Base-by-base conservation (phyloP, 2,113 vertebrate species). In the Dicerorhinus sumatrensis region DNA sequence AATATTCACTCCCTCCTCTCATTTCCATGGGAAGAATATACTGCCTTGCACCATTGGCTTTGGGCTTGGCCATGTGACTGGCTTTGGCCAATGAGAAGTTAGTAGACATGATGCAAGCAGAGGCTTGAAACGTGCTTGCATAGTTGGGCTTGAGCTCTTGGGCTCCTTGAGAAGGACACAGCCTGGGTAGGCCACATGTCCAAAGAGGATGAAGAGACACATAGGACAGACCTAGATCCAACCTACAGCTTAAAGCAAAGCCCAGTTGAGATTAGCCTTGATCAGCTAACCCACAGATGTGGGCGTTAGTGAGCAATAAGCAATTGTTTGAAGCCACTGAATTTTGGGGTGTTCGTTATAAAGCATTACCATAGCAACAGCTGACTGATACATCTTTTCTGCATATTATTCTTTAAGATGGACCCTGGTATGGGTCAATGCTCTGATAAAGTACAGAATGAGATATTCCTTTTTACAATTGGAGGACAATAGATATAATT, bases 371-470 rank as follows among this genome's bases (percentile, higher is more conserved):
- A 1, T 67, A 46, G 25, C 31, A 87, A 84, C 29, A 73, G 73
- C 12, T 82, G 46, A 82, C n/a, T 36, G 23, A 81, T 36, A 67
- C 27, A 86, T 62, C 33, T 56, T 83, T 88, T 91, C n/a, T 90
- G 60, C 42, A 46, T 29, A 86, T 82, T 65, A 39, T 72, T 92
- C 20, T 96, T 96, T 27, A 89, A 67, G 77, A 86, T 75, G 42
- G 58, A 94, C 65, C n/a, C 65, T 72, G 72, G 6, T 36, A 31
- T 51, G 31, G 56, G 46, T 20, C 42, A 56, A 67, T 36, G 21
- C 33, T 89, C 69, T 82, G 18, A 95, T 29, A 67, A 96, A 73
- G 60, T 27, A 95, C 21, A 80, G 31, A 75, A 77, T 21, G 13
- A 95, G 23, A 70, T 60, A 18, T 69, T 54, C 48, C 33, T 88